Evolutionary conservation across 1,140 invertebrate genomes (phyloP), one percentile per base, ranked within the genome.

Genomic region (Drosophila ogumai): DNA sequence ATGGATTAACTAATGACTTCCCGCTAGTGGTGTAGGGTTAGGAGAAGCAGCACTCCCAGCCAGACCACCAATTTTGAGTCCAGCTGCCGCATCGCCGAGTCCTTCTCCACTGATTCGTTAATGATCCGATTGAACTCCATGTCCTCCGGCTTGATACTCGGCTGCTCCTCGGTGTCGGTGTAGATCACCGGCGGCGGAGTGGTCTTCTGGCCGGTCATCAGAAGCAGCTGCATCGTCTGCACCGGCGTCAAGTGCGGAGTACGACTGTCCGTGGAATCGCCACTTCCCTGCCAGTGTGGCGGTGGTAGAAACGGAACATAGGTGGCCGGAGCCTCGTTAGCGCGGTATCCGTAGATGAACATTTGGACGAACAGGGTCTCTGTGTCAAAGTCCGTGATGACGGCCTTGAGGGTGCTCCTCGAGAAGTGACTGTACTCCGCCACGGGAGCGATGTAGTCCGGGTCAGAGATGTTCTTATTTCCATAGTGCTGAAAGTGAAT

Each of bases 351-450:
- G 58, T 90, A 92, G 28, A 92, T 36, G 25, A 76, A 82, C 91
- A 92, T 92, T 68, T 87, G 75, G 40, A 79, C 91, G 34, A 87
- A 92, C 10, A 87, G 36, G 25, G 50, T 74, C 6, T 44, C 76
- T 3, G 75, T 75, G 36, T 85, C 54, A 3, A 36, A 85, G 19
- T 82, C 84, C 9, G 75, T 90, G 15, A 92, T 69, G 22, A 67
- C 63, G 4, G 91, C 91, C 59, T 92, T 92, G 0, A 92, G 38
- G 1, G 81, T 86, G 13, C 44, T 43, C 0, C 65, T 59, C 19
- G 91, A 78, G 25, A 74, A 86, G 58, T 92, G 84, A 54, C 61
- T 86, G 55, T 91, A 92, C 46, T 90, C 87, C 3, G 61, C 87
- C 44, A 81, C 59, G 3, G 82, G 84, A 7, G 84, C 32, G 8